Percentiles rank a stretch among this genome's conserved stretches.
phyloP scores from a whole-genome alignment of 2,888 invertebrate species.

The Gymnoscelis rufifasciata region DNA sequence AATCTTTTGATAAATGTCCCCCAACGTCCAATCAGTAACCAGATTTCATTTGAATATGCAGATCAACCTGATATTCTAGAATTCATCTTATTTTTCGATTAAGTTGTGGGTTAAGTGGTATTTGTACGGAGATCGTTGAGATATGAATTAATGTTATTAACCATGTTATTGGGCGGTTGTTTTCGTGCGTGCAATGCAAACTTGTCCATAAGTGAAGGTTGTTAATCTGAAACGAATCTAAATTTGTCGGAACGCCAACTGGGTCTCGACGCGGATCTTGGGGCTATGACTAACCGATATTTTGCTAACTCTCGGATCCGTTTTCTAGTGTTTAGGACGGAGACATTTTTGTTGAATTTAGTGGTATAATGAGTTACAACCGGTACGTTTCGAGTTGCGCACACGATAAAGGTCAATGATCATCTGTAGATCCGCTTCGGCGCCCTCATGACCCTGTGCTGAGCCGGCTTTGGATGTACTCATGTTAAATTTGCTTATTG shows the following conservation, averaged over 20 bases:
- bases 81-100: slow-evolving; percentile 20
- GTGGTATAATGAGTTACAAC: slow-evolving; percentile 67
- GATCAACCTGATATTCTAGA: slow-evolving; percentile 23
- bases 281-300: slow-evolving; percentile 52
- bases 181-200: slow-evolving; percentile 13
- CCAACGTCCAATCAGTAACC: slow-evolving; percentile 11
- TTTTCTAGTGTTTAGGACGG: slow-evolving; percentile 19
- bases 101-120: slow-evolving; percentile 13
- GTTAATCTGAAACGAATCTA: slow-evolving; percentile 39
- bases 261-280: slow-evolving; percentile 56
- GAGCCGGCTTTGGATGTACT: slow-evolving; percentile 52
- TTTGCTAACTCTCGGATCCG: slow-evolving; percentile 38
- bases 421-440: slow-evolving; percentile 77
- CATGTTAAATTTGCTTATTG: slow-evolving; percentile 60
- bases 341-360: slow-evolving; percentile 40
- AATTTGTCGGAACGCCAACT: slow-evolving; percentile 51
- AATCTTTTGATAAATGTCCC: slow-evolving; percentile 10
- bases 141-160: slow-evolving; percentile 17
- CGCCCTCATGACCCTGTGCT: slow-evolving; percentile 75
- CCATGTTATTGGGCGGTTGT: slow-evolving; percentile 19
- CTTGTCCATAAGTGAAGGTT: slow-evolving; percentile 24
- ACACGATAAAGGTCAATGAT: slow-evolving; percentile 77
- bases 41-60: slow-evolving; percentile 20
- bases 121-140: slow-evolving; percentile 24
- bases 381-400: slow-evolving; percentile 64